A percentile compares a stretch with the other conserved stretches of the same genome.
Conservation (phyloP, 2,113 vertebrate genomes). For the Quiscalus mexicanus region DNA sequence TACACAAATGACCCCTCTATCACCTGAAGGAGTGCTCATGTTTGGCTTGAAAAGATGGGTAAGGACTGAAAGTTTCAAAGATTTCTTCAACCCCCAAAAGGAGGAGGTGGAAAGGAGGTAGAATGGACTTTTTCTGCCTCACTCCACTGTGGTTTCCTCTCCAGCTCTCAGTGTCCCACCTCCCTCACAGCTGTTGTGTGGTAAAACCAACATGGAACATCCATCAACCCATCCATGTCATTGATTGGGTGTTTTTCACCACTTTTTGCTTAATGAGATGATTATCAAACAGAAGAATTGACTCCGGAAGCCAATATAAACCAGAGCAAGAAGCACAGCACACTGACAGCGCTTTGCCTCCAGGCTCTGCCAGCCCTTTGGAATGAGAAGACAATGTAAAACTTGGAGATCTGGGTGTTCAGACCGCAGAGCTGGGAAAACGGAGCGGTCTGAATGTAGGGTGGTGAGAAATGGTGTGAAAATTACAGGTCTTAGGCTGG, state of each 20-base stretch:
- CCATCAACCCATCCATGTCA: neutral
- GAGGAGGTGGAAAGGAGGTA: neutral
- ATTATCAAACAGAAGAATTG: neutral
- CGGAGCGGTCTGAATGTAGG: neutral
- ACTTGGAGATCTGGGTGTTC: slow-evolving; percentile 15
- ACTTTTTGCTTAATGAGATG: neutral
- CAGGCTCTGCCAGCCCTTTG: neutral
- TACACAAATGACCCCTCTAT: neutral
- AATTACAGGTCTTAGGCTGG: slow-evolving; percentile 45
- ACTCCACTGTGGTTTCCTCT: neutral
- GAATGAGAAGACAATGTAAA: slow-evolving; percentile 17
- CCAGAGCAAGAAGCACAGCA: neutral
- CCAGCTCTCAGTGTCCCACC: neutral
- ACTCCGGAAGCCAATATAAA: neutral
- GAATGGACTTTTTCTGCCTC: neutral
- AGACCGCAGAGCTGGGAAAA: slow-evolving; percentile 51
- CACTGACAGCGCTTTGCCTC: neutral
- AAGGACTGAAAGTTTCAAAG: neutral
- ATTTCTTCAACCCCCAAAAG: neutral
- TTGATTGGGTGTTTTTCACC: neutral
- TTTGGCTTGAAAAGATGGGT: neutral
- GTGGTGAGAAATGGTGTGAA: slow-evolving; percentile 64
- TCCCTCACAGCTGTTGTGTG: neutral
- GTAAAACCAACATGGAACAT: neutral
- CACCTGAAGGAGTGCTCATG: neutral